Evolutionary conservation across 2,113 vertebrate species (phyloP).

Genomic region (Caranx ignobilis): DNA sequence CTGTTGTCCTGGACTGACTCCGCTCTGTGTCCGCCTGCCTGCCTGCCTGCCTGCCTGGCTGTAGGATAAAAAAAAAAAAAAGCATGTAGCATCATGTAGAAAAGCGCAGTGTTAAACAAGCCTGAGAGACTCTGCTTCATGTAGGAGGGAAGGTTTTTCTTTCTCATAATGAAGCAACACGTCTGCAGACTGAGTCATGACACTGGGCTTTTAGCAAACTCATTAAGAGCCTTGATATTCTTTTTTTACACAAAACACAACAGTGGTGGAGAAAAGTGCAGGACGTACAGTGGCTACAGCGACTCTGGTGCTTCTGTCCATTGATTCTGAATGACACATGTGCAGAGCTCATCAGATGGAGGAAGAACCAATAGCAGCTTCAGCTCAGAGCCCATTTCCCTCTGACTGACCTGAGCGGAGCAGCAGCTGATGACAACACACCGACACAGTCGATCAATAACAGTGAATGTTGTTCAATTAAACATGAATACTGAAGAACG

Average conservation of each 20-base stretch:
- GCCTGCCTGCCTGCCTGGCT: not conserved
- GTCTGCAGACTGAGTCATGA: not conserved
- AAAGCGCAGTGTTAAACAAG: slow-evolving; percentile 30
- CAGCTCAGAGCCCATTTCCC: slow-evolving; percentile 10
- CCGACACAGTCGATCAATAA: not conserved
- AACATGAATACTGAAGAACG: not conserved
- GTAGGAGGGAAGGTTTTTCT: not conserved
- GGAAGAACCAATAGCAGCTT: not conserved
- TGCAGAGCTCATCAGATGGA: slow-evolving; percentile 4
- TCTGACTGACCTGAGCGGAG: slow-evolving; percentile 17
- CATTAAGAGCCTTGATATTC: too few relatives aligned
- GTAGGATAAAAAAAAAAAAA: not conserved
- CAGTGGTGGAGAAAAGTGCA: not conserved
- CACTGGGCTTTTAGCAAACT: not conserved
- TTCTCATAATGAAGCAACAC: slow-evolving; percentile 1
- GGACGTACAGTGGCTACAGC: not conserved
- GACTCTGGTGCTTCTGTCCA: not conserved
- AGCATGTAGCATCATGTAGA: not conserved
- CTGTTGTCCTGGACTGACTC: slow-evolving; percentile 49
- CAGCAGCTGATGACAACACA: slow-evolving; percentile 11
- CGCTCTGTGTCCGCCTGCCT: not conserved
- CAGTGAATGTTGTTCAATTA: not conserved
- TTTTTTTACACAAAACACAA: too few relatives aligned
- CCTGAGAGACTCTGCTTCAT: slow-evolving; percentile 14
- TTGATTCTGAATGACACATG: not conserved